Conservation (phyloP, 2,113 vertebrate species). For the Datnioides undecimradiatus region DNA sequence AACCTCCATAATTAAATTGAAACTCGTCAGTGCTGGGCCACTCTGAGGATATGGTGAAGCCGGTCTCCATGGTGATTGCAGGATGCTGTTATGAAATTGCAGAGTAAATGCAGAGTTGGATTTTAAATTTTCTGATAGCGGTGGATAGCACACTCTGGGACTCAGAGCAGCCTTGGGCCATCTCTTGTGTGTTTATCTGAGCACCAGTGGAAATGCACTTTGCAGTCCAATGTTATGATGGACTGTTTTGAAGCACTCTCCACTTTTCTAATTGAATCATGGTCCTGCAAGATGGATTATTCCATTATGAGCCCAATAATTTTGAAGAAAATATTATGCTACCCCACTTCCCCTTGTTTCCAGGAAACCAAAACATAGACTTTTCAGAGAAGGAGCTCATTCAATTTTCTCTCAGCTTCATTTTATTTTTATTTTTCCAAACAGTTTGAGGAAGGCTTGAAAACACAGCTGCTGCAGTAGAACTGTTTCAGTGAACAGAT, state of each 20-base stretch:
- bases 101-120: slow-evolving; percentile 28
- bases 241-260: slow-evolving; percentile 27
- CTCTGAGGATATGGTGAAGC: slow-evolving; percentile 20
- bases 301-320: slow-evolving; percentile 34
- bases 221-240: slow-evolving; percentile 10
- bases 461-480: slow-evolving; percentile 38
- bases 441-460: slow-evolving; percentile 2
- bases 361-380: slow-evolving; percentile 6
- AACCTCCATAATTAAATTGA: slow-evolving; percentile 59
- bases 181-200: slow-evolving; percentile 27
- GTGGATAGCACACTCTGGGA: slow-evolving; percentile 17
- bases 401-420: slow-evolving; percentile 1
- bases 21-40: slow-evolving; percentile 31
- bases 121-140: slow-evolving; percentile 57
- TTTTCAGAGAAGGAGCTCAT: not conserved
- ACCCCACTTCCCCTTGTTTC: slow-evolving; percentile 11
- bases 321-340: slow-evolving; percentile 22
- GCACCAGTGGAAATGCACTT: slow-evolving; percentile 34
- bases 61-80: slow-evolving; percentile 65
- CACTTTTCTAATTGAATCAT: slow-evolving; percentile 38
- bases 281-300: slow-evolving; percentile 50
- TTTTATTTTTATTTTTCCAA: slow-evolving; percentile 46
- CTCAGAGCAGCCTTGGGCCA: slow-evolving; percentile 28
- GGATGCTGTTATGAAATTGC: slow-evolving; percentile 41
- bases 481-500: no score